Percentiles rank a stretch among this genome's conserved stretches.
phyloP scores from a whole-genome alignment of 2,888 invertebrate species.

The Troglohyphantes excavatus region DNA sequence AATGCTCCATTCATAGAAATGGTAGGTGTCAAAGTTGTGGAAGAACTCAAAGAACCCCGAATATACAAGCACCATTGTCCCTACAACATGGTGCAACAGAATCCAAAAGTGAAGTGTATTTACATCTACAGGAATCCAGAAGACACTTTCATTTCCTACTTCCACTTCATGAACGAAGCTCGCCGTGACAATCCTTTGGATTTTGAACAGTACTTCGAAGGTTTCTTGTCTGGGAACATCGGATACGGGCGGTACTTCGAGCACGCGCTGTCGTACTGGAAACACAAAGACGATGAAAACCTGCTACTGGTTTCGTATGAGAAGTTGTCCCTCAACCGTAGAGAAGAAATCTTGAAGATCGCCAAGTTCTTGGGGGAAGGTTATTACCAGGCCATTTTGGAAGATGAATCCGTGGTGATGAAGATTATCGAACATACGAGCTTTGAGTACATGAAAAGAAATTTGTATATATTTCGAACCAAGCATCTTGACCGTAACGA shows the following conservation, averaged over 20 bases:
- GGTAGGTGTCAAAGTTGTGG: slow-evolving; percentile 20
- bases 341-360: slow-evolving; percentile 78
- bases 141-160: slow-evolving; percentile 83
- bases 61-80: slow-evolving; percentile 54
- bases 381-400: neutral
- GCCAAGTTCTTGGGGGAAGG: slow-evolving; percentile 77
- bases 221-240: slow-evolving; percentile 82
- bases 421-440: slow-evolving; percentile 40
- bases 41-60: slow-evolving; percentile 28
- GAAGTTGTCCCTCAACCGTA: slow-evolving; percentile 81
- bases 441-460: slow-evolving; percentile 69
- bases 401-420: neutral
- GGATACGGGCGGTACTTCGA: slow-evolving; percentile 77
- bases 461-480: neutral
- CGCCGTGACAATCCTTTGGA: slow-evolving; percentile 22
- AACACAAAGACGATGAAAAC: slow-evolving; percentile 80
- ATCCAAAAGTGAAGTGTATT: slow-evolving; percentile 81
- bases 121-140: slow-evolving; percentile 83
- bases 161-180: slow-evolving; percentile 81
- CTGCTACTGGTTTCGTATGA: slow-evolving; percentile 83
- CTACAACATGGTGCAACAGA: slow-evolving; percentile 58
- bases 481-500: neutral
- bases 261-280: slow-evolving; percentile 57
- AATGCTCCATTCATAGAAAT: slow-evolving; percentile 60
- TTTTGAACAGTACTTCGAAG: slow-evolving; percentile 82